Percentiles rank a stretch among this genome's conserved stretches.
phyloP scores from a whole-genome alignment of 2,797 vertebrate genomes.

The Girardinus metallicus region DNA sequence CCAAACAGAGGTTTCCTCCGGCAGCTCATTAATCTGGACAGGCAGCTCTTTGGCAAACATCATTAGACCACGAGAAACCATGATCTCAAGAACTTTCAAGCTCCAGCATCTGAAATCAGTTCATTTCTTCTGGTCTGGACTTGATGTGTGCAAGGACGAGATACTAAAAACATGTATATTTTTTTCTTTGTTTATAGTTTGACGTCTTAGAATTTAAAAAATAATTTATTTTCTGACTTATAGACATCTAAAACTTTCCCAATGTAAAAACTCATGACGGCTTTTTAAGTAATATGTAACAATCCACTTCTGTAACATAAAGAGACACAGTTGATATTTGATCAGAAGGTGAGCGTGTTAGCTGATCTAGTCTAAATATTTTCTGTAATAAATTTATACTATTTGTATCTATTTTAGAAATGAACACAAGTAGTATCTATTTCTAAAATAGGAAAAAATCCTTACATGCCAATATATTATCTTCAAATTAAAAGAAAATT shows the following conservation, averaged over 20 bases:
- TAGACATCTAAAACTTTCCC: not conserved
- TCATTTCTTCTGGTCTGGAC: not conserved
- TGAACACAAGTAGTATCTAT: not conserved
- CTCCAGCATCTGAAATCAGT: not conserved
- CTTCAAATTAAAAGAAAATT: not conserved
- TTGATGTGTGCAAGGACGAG: not conserved
- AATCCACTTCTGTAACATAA: not conserved
- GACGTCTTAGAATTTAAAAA: not conserved
- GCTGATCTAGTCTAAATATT: not conserved
- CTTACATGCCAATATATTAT: not conserved
- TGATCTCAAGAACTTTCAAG: not conserved
- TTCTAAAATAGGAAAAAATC: not conserved
- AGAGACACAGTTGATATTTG: not conserved
- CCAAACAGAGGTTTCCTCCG: constrained; percentile 92
- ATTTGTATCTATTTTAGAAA: not conserved
- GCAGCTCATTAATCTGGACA: constrained; percentile 88
- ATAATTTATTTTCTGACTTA: not conserved
- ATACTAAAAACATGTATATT: not conserved
- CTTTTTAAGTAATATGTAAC: not conserved
- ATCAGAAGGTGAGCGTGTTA: not conserved
- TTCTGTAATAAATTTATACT: not conserved
- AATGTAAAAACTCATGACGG: not conserved
- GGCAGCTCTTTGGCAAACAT: constrained; percentile 79
- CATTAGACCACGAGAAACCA: constrained; percentile 28
- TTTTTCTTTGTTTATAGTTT: not conserved